Evolutionary conservation across 2,113 vertebrate genomes (phyloP), one percentile per base, ranked within the genome.

Genomic region (Eudyptes chrysolophus): DNA sequence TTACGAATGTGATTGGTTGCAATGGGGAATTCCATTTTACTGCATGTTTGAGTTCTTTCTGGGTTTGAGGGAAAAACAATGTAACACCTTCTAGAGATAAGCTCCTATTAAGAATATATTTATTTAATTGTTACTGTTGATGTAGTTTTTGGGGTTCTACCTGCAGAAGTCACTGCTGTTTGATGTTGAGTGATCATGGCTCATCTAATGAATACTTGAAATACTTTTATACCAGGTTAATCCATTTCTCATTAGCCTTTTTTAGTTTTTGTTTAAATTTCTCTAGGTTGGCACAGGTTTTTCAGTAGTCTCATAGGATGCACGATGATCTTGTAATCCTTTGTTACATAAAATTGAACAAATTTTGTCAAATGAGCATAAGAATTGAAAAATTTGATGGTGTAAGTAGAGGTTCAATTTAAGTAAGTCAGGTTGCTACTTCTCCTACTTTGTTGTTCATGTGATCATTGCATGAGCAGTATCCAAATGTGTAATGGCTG

Each of bases 361-460:
- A 65, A 11, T 71, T 46, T 30, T 8, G 5, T 19, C 14, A 48
- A 92, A 64, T 40, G 24, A 76, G 21, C 14, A 1, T 26, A 49
- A 38, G 26, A 81, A 84, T 30, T 60, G 10, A 54, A 15, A 16
- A 52, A 46, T 1, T 34, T 18, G 27, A 16, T 48, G 10, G 14
- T 87, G 51, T 22, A n/a, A 44, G 25, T 2, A 32, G 49, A 60
- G 32, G 24, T 26, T 46, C 5, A 15, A 0, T 24, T 24, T 16
- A 27, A 64, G 16, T 74, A 3, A 44, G 13, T 64, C n/a, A 49
- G 20, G 36, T 36, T 70, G 3, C 30, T 82, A 34, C 22, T 82
- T 44, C 16, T 60, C 7, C 2, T 54, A 9, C 46, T 76, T 6
- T 36, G 0, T 8, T 62, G 34, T 14, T 55, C 6, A 0, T 19